phyloP scores from a whole-genome alignment of 1,140 invertebrate genomes.

The Tenebrio molitor region DNA sequence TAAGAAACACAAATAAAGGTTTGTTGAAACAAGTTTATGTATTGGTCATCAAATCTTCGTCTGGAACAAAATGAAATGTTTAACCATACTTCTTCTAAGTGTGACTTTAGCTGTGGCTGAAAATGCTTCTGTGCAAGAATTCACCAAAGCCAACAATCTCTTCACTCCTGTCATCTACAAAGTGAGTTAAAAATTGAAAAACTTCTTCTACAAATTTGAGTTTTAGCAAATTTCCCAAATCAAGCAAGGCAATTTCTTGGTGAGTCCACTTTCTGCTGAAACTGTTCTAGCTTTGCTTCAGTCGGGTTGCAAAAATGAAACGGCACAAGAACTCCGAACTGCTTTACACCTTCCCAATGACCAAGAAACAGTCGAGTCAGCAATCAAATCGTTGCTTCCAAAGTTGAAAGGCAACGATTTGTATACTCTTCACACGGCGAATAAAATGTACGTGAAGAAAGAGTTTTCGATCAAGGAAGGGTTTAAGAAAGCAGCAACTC shows the following conservation, averaged over 20 bases:
- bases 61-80: too few relatives aligned
- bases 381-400: not conserved
- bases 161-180: too few relatives aligned
- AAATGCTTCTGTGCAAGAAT: too few relatives aligned
- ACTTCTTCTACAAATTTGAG: not conserved
- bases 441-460: constrained; percentile 67
- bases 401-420: not conserved
- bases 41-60: too few relatives aligned
- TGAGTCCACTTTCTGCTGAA: constrained; percentile 4
- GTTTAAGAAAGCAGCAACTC: constrained; percentile 65
- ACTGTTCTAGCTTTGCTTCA: constrained; percentile 37
- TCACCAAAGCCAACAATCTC: too few relatives aligned
- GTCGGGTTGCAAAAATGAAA: constrained; percentile 70
- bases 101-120: too few relatives aligned
- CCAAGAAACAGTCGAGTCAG: not conserved
- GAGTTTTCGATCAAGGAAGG: constrained; percentile 60
- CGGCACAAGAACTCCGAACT: constrained; percentile 68
- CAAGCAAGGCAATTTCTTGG: not conserved
- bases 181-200: too few relatives aligned
- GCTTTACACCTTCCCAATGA: constrained; percentile 51
- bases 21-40: too few relatives aligned
- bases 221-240: not conserved
- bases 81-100: too few relatives aligned
- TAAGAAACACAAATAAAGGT: too few relatives aligned
- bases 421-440: constrained; percentile 21